These are phyloP conservation scores for Cathartes aura DNA, from an alignment of 2,113 vertebrate species.

Conservation along the genomic window DNA sequence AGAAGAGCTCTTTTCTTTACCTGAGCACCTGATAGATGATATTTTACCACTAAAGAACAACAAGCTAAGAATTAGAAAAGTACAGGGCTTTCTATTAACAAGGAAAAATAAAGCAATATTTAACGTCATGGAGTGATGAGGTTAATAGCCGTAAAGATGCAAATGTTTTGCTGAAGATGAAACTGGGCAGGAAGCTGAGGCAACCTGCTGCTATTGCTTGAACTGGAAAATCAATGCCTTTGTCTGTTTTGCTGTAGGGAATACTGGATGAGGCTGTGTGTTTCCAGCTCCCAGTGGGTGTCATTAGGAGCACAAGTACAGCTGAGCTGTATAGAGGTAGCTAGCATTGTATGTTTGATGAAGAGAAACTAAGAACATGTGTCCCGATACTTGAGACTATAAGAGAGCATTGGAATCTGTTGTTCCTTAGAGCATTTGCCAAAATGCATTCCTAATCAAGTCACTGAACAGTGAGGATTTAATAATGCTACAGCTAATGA, in stretches of 20 bases:
- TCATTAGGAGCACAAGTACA: conserved; percentile 27
- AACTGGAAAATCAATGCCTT: conserved; percentile 5
- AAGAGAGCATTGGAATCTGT: background rate
- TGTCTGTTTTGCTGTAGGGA: conserved; percentile 26
- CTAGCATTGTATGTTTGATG: background rate
- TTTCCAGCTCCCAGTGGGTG: conserved; percentile 26
- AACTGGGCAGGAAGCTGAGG: background rate
- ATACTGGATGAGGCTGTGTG: background rate
- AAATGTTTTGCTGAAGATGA: background rate
- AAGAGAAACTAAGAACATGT: background rate
- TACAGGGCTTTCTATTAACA: background rate
- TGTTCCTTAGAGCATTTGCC: background rate
- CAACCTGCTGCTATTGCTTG: background rate
- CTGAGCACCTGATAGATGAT: background rate
- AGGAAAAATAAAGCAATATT: background rate
- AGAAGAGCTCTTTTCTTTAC: background rate
- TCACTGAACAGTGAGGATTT: background rate
- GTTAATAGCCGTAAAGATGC: background rate
- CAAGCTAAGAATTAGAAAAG: background rate
- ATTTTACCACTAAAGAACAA: background rate
- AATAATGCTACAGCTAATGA: background rate
- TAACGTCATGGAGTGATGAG: background rate
- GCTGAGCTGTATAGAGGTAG: background rate
- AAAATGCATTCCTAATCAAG: background rate
- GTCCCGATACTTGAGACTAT: background rate